Conservation (phyloP, 2,797 vertebrate species). For the Platyrinchus mystaceus region DNA sequence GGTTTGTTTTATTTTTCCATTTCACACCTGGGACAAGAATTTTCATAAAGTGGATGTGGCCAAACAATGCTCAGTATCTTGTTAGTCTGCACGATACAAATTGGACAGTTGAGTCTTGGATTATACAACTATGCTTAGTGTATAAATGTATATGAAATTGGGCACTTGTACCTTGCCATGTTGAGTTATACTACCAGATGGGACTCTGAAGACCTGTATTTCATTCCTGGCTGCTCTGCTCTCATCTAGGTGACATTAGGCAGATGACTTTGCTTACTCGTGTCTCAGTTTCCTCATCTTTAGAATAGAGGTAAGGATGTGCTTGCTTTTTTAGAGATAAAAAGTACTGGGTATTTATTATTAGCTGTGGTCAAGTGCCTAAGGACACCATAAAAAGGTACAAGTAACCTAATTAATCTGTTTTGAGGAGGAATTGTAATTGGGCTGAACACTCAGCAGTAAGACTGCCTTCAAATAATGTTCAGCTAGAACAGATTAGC, state of each 20-base stretch:
- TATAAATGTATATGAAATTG: background rate
- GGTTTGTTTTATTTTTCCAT: background rate
- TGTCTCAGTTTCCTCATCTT: constrained; percentile 5
- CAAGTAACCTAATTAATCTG: constrained; percentile 63
- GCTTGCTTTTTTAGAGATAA: constrained; percentile 15
- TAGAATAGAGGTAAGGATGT: background rate
- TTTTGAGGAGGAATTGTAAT: constrained; percentile 47
- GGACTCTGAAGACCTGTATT: background rate
- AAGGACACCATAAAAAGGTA: constrained; percentile 50
- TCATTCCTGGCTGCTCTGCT: background rate
- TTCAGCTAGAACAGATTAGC: background rate
- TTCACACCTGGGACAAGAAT: background rate
- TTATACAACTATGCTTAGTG: background rate
- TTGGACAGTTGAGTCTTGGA: background rate
- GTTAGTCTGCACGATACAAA: background rate
- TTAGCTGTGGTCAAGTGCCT: constrained; percentile 52
- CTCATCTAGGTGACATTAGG: constrained; percentile 20
- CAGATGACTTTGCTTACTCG: constrained; percentile 25
- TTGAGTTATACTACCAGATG: background rate
- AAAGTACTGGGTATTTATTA: constrained; percentile 45
- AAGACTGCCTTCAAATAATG: background rate
- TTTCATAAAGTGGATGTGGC: background rate
- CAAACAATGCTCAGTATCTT: background rate
- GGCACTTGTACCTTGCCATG: background rate
- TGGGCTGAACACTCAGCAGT: constrained; percentile 25